A percentile compares a stretch with the other conserved stretches of the same genome.
These are phyloP conservation scores for Drosophila eohydei DNA, from an alignment of 2,888 invertebrate genomes.

Conservation along the genomic window DNA sequence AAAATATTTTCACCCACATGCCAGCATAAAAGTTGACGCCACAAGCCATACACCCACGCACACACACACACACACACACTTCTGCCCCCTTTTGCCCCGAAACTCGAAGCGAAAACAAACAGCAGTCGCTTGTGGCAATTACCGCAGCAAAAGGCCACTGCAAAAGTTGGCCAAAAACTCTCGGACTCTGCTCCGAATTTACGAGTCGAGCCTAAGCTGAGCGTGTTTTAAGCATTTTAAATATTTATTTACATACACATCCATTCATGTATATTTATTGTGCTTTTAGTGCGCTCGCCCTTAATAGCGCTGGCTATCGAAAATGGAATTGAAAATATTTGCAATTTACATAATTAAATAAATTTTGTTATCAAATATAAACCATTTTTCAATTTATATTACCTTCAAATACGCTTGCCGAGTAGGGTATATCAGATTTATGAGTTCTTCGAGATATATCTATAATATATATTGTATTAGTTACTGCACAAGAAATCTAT, in stretches of 20 bases:
- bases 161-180: conserved; percentile 49
- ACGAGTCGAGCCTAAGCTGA: conserved; percentile 21
- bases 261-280: background rate
- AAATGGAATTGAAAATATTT: conserved; percentile 36
- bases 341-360: conserved; percentile 57
- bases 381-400: conserved; percentile 45
- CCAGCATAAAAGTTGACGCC: conserved; percentile 61
- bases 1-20: conserved; percentile 48
- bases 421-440: background rate
- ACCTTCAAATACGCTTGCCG: background rate
- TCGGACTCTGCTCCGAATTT: conserved; percentile 36
- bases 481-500: no score
- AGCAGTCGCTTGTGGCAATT: conserved; percentile 67
- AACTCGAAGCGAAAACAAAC: conserved; percentile 47
- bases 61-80: conserved; percentile 1
- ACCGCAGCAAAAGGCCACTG: conserved; percentile 55
- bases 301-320: conserved; percentile 2
- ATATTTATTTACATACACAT: conserved; percentile 25
- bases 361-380: conserved; percentile 46
- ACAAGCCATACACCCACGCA: conserved; percentile 9
- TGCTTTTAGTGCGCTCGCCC: background rate
- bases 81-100: background rate
- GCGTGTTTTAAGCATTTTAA: conserved; percentile 24
- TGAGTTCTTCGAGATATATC: no score
- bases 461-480: no score